These are phyloP conservation scores for Notoglanidium macrostoma DNA, from an alignment of 2,797 vertebrate genomes.

Conservation along the genomic window DNA sequence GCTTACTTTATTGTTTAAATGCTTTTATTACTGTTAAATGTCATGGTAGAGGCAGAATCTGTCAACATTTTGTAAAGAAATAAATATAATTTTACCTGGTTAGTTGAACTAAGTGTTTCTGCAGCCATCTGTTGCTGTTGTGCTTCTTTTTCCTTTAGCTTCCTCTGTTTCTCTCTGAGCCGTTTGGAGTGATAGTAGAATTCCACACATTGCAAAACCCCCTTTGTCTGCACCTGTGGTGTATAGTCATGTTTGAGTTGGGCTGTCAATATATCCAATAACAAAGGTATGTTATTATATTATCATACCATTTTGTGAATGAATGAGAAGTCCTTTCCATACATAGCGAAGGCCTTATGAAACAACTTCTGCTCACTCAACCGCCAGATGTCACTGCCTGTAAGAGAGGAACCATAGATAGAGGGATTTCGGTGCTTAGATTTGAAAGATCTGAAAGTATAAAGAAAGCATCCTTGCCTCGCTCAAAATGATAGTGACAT, in stretches of 20 bases:
- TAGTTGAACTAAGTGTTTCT: constrained; percentile 52
- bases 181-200: constrained; percentile 79
- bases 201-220: constrained; percentile 75
- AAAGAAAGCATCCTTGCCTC: constrained; percentile 2
- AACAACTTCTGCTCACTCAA: constrained; percentile 72
- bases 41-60: background rate
- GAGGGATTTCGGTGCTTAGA: background rate
- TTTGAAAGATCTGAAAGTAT: background rate
- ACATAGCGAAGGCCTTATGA: constrained; percentile 62
- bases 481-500: background rate
- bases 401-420: background rate
- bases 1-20: background rate
- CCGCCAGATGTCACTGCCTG: constrained; percentile 77
- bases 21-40: background rate
- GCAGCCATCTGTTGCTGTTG: constrained; percentile 54
- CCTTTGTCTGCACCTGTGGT: constrained; percentile 64
- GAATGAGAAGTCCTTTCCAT: constrained; percentile 76
- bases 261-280: background rate
- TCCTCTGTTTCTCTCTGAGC: constrained; percentile 70
- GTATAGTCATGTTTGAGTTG: background rate
- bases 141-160: constrained; percentile 62
- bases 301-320: constrained; percentile 73
- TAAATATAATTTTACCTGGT: constrained; percentile 41
- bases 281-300: background rate
- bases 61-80: background rate